Base-by-base conservation (phyloP, 2,888 invertebrate genomes). In the Drosophila gaucha region DNA sequence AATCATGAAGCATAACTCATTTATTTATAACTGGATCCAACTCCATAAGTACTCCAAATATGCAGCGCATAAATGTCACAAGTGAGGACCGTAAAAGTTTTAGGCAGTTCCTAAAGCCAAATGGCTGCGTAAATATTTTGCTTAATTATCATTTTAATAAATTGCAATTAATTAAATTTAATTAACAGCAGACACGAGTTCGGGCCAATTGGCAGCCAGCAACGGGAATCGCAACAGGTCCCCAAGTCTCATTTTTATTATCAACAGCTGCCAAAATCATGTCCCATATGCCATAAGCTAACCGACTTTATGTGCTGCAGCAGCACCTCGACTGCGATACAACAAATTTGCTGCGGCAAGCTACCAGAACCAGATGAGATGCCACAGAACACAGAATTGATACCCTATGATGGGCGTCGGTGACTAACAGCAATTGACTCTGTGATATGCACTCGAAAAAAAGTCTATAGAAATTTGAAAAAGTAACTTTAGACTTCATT, bases 101-200 rank as follows among this genome's bases (percentile, higher is more conserved):
- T n/a, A 22, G 14, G n/a, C n/a, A n/a, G n/a, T n/a, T n/a, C n/a
- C n/a, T n/a, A n/a, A n/a, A n/a, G n/a, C n/a, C n/a, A n/a, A n/a
- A n/a, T n/a, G n/a, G 28, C 26, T 56, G 28, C 44, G 30, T 78
- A 55, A 58, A 56, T 57, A 62, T 46, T 39, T 63, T 6, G 26
- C 59, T 57, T 65, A 70, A 84, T 64, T 55, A 51, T 60, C 75
- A 64, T 67, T 72, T 86, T 51, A 86, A 87, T 88, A 85, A 85
- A 87, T 88, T 87, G 60, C 79, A 88, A 85, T 85, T 85, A 88
- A 87, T 88, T 88, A 71, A 85, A 79, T 87, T 88, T 82, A 85
- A 87, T 82, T 85, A 86, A 78, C 67, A 54, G 43, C 62, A 62
- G 43, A 67, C 83, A 66, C 69, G 59, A 68, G 76, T 49, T 35